Evolutionary conservation across 2,888 invertebrate species (phyloP), one percentile per base, ranked within the genome.

Genomic region (Polylopha cassiicola): DNA sequence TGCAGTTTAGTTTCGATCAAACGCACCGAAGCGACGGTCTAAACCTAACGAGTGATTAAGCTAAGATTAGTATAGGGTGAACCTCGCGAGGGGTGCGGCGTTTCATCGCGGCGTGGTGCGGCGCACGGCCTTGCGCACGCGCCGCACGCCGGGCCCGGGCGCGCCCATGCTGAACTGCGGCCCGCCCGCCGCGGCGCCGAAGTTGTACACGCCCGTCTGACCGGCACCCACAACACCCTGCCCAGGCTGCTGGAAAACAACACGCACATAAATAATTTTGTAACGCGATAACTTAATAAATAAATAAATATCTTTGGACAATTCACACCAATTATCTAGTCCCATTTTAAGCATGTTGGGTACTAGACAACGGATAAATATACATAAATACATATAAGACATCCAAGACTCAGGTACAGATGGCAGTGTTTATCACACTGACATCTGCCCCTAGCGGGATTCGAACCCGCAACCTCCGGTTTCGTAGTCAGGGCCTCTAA

Each of bases 91-190:
- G 9, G 13, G 9, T 9, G 15, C 4, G 7, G 24, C n/a, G 5
- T 14, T 53, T 79, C 71, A 78, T 61, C 75, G 78, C 24, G 50
- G 73, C 4, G 61, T 58, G 24, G 63, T 70, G 23, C 78, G 58
- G n/a, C 81, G 72, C 2, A 77, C 65, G 0, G 77, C 81, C 39
- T 71, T 78, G 39, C 74, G 65, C 15, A 79, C 50, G 32, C 77
- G 72, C 0, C 80, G 65, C 17, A 34, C 44, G 11, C 46, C 37
- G 0, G 56, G 38, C 34, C 46, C 57, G n/a, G 65, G 67, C 21
- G 65, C 66, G 34, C 82, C 81, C 56, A 82, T 73, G 46, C 49
- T 71, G 53, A 81, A 80, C 48, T 78, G 78, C 2, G 51, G 22
- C 9, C 47, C 55, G 2, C 56, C 48, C 4, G 47, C 24, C 2